A percentile compares a stretch with the other conserved stretches of the same genome.
phyloP scores from a whole-genome alignment of 2,113 vertebrate species.

The Thermophis baileyi region DNA sequence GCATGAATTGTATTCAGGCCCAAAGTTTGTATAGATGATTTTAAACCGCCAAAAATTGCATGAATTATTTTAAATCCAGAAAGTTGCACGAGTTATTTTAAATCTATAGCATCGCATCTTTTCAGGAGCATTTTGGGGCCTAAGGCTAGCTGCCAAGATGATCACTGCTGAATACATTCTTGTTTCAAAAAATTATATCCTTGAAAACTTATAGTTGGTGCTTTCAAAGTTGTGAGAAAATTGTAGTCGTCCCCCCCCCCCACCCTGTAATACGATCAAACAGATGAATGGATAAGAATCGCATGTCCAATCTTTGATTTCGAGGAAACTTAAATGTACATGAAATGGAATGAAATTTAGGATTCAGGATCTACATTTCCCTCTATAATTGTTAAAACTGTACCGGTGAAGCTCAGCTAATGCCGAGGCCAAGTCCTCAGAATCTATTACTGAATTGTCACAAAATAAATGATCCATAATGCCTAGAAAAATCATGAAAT shows the following conservation, averaged over 20 bases:
- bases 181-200: neutral
- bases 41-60: neutral
- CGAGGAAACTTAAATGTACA: neutral
- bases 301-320: neutral
- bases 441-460: neutral
- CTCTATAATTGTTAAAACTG: neutral
- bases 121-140: neutral
- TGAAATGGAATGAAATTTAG: neutral
- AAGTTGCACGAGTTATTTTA: neutral
- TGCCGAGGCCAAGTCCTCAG: neutral
- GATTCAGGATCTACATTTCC: neutral
- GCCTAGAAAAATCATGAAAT: neutral
- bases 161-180: neutral
- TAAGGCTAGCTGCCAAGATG: accelerated
- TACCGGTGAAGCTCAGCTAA: neutral
- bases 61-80: neutral
- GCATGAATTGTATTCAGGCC: neutral
- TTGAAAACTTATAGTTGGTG: neutral
- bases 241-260: neutral
- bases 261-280: neutral
- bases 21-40: neutral
- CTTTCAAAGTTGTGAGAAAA: neutral
- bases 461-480: neutral
- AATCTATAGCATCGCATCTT: neutral
- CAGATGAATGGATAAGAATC: neutral